A percentile compares a stretch with the other conserved stretches of the same genome.
phyloP scores from a whole-genome alignment of 2,797 vertebrate species.

The Scleropages formosus region DNA sequence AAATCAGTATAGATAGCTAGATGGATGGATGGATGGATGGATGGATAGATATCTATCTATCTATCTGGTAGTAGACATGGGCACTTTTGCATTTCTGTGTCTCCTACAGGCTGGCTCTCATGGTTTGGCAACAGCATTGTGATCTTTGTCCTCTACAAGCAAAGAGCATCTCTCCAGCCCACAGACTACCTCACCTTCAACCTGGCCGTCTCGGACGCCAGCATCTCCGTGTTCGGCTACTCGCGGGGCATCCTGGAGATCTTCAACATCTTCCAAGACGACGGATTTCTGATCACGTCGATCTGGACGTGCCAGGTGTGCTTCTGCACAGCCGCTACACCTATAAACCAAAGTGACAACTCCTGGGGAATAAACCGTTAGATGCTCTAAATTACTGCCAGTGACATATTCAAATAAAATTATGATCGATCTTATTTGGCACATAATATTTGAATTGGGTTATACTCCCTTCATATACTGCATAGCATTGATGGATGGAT shows the following conservation, averaged over 20 bases:
- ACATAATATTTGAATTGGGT: too few relatives aligned
- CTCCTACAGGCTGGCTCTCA: conserved; percentile 76
- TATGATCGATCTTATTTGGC: too few relatives aligned
- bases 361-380: neutral
- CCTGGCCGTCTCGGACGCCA: conserved; percentile 79
- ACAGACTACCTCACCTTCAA: conserved; percentile 83
- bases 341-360: neutral
- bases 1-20: too few relatives aligned
- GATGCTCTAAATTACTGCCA: neutral
- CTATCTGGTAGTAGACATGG: neutral
- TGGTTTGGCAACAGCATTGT: conserved; percentile 87
- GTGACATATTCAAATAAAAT: too few relatives aligned
- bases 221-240: conserved; percentile 82
- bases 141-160: conserved; percentile 81
- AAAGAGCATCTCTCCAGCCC: conserved; percentile 75
- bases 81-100: conserved; percentile 36
- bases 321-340: neutral
- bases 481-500: too few relatives aligned
- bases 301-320: conserved; percentile 85
- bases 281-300: conserved; percentile 80
- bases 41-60: too few relatives aligned
- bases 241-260: conserved; percentile 83
- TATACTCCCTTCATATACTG: too few relatives aligned
- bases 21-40: too few relatives aligned
- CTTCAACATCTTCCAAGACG: conserved; percentile 81